Evolutionary conservation across 2,797 vertebrate species (phyloP), one percentile per base, ranked within the genome.

Genomic region (Lepilemur ruficaudatus): DNA sequence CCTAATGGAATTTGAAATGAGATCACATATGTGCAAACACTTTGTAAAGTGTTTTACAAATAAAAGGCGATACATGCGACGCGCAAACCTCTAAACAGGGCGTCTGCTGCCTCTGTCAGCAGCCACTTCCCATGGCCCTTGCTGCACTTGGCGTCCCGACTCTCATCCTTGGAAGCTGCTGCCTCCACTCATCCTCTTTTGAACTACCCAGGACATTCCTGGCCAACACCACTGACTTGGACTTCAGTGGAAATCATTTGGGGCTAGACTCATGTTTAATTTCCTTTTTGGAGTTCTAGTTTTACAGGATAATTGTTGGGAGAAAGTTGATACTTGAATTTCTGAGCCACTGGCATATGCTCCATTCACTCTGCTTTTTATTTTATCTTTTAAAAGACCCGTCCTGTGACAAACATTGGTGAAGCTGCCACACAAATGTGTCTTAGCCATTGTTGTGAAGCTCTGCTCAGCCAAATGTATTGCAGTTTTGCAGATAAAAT

Each of bases 241-340:
- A 67, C 46, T 76, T 38, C 3, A 61, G 55, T 50, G 65, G 69
- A 43, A 87, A 38, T 35, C 15, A 10, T 57, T 12, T 67, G 46
- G 72, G 52, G 43, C 59, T 73, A 81, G 57, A 52, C 28, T 84
- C 82, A 69, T 0, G 4, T 85, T 93, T 85, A 15, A 83, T 96
- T 95, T 97, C 84, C 86, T 91, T 57, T 43, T 30, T 46, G 55
- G 82, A 65, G 85, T 87, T 70, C 95, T 89, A n/a, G 43, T 59
- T 78, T 94, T 88, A 78, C 86, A 95, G 67, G 65, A 25, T 80
- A 78, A 41, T 91, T 78, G n/a, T 93, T 69, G 61, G 86, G 41
- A 88, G 86, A 72, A 91, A 81, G 89, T 48, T 78, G 94, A 76
- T 35, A 35, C 88, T 86, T n/a, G 30, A 23, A 43, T 95, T 96